A percentile compares a stretch with the other conserved stretches of the same genome.
Conservation (phyloP, 1,140 invertebrate genomes). For the Drosophila willistoni region DNA sequence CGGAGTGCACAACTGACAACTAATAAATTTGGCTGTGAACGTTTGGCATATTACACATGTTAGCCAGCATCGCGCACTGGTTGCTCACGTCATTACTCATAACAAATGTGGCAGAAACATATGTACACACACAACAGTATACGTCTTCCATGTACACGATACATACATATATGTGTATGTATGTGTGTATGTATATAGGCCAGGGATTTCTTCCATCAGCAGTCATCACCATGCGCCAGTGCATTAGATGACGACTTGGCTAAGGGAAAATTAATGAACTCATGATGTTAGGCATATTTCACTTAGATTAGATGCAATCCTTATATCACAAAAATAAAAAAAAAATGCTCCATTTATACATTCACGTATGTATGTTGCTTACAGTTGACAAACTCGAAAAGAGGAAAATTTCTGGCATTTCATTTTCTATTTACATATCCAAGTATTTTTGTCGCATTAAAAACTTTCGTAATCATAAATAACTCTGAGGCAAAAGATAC, state of each 20-base stretch:
- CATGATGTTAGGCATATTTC: constrained; percentile 63
- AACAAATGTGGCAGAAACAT: constrained; percentile 54
- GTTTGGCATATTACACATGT: constrained; percentile 41
- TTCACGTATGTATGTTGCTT: constrained; percentile 32
- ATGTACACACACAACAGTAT: constrained; percentile 15
- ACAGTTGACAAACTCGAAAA: constrained; percentile 65
- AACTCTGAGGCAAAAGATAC: constrained; percentile 42
- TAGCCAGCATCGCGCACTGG: constrained; percentile 25
- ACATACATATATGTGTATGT: too few species aligned
- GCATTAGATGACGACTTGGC: constrained; percentile 24
- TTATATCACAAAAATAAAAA: constrained; percentile 54
- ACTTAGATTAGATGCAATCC: constrained; percentile 52
- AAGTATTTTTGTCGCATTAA: constrained; percentile 44
- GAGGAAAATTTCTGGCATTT: constrained; percentile 62
- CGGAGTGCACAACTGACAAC: constrained; percentile 43
- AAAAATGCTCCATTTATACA: constrained; percentile 43
- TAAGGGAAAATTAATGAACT: constrained; percentile 68
- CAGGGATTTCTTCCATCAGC: constrained; percentile 16
- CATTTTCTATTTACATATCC: constrained; percentile 47
- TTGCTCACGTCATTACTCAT: constrained; percentile 56
- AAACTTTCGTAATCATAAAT: constrained; percentile 79
- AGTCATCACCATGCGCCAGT: constrained; percentile 16
- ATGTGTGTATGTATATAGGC: not conserved
- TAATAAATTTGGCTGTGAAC: constrained; percentile 64
- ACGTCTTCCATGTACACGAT: not conserved